Evolutionary conservation across 2,113 vertebrate genomes (phyloP).

Genomic region (Turnix velox): DNA sequence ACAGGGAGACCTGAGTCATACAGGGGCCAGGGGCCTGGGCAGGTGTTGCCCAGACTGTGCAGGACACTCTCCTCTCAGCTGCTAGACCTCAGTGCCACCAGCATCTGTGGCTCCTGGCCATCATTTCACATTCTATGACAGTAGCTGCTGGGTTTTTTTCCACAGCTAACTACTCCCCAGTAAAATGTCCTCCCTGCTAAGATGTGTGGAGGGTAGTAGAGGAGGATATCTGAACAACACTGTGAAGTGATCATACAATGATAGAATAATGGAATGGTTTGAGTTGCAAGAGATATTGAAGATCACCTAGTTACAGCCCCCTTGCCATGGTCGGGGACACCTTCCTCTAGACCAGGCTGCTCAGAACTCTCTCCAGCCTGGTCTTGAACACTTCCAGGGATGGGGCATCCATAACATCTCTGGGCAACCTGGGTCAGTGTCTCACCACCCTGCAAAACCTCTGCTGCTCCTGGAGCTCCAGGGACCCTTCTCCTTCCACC

Average conservation of each 20-base stretch:
- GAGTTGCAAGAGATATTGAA: background rate
- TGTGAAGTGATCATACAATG: background rate
- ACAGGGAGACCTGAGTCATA: background rate
- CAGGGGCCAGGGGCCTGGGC: fast-evolving
- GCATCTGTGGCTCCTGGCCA: background rate
- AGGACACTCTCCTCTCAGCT: background rate
- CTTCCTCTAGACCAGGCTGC: background rate
- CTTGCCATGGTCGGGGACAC: background rate
- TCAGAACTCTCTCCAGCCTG: background rate
- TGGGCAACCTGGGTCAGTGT: background rate
- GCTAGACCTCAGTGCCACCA: background rate
- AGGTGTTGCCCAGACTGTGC: background rate
- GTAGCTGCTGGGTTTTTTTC: background rate
- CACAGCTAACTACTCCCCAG: background rate
- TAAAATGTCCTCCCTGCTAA: background rate
- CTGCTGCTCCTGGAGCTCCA: background rate
- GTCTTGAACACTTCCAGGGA: background rate
- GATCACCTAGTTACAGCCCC: background rate
- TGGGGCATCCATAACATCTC: background rate
- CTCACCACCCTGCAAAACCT: background rate
- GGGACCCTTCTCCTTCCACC: background rate
- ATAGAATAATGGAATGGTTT: background rate
- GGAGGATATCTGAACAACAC: background rate
- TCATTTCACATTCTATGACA: background rate
- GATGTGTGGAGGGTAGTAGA: background rate